A percentile compares a stretch with the other conserved stretches of the same genome.
Conservation (phyloP, 1,140 invertebrate genomes). For the Listronotus bonariensis region DNA sequence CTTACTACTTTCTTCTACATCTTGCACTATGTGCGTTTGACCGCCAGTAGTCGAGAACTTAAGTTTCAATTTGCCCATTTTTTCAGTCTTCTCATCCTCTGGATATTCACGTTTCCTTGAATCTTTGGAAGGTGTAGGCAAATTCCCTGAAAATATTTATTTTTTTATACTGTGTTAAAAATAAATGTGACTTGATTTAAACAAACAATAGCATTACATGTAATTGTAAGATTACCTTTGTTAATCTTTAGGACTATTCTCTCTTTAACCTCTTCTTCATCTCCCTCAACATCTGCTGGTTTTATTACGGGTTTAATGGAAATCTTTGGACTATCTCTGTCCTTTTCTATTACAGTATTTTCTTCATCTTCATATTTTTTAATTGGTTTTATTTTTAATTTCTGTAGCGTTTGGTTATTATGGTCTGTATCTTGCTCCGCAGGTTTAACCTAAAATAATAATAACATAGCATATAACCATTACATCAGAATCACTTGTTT, state of each 20-base stretch:
- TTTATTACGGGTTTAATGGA: conserved; percentile 54
- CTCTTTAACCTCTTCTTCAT: conserved; percentile 49
- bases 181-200: too few relatives aligned
- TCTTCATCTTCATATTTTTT: conserved; percentile 35
- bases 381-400: conserved; percentile 28
- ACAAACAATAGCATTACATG: too few relatives aligned
- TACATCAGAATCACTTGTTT: too few relatives aligned
- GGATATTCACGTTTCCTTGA: conserved; percentile 39
- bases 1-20: conserved; percentile 36
- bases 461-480: too few relatives aligned
- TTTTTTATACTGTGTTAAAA: not conserved
- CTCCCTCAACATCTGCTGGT: conserved; percentile 34
- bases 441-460: conserved; percentile 23
- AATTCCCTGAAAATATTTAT: conserved; percentile 20
- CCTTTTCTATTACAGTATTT: conserved; percentile 23
- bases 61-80: conserved; percentile 52
- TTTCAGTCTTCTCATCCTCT: conserved; percentile 49
- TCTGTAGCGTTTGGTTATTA: conserved; percentile 2
- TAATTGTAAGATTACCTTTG: conserved; percentile 25
- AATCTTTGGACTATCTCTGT: conserved; percentile 48
- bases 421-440: conserved; percentile 19
- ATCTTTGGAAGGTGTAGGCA: conserved; percentile 43
- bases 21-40: conserved; percentile 51
- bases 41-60: conserved; percentile 54
- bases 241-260: conserved; percentile 55